Base-by-base conservation (phyloP, 2,113 vertebrate genomes). In the Indri indri region DNA sequence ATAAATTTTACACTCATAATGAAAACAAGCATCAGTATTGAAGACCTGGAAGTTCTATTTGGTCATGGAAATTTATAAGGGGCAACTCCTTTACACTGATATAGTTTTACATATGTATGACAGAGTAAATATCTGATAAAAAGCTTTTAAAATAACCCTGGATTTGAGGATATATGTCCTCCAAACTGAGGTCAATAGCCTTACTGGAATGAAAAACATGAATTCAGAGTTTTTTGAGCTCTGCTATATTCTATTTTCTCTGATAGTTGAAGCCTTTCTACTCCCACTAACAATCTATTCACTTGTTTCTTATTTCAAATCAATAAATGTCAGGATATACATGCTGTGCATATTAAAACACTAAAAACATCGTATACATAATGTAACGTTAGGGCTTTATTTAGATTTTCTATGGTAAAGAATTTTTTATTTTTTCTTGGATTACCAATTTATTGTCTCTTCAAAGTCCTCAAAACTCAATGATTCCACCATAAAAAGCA, bases 141-240 rank as follows among this genome's bases (percentile, higher is more conserved):
- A 98, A 98, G 97, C 96, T 98, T 98, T 98, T 97, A 97, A 98
- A 95, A 97, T 97, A 97, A 98, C 96, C 91, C 71, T 98, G 87
- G 87, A 97, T 98, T 98, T 98, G 94, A 98, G 95, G 84, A 96
- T 98, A 96, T 94, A 91, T 77, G 93, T 79, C 94, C 85, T 97
- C 92, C 81, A 98, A 96, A 54, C 87, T 91, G 92, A 89, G 98
- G 97, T 98, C 98, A 98, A 98, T 97, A 98, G 93, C 82, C 68
- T 98, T 90, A 63, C 90, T 96, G 96, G 97, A 98, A 98, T 97
- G 95, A 97, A 98, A 98, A 98, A 92, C 95, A 97, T 47, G 88
- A 97, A 98, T 96, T 94, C 95, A 61, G 96, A 94, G 95, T 66
- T 89, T 97, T 98, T 91, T 93, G 86, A 97, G 98, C 97, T 87